A percentile compares a stretch with the other conserved stretches of the same genome.
Evolutionary conservation across 92 coral and sea anemone species (phyloP).

Genomic region (Bergia puertoricense): DNA sequence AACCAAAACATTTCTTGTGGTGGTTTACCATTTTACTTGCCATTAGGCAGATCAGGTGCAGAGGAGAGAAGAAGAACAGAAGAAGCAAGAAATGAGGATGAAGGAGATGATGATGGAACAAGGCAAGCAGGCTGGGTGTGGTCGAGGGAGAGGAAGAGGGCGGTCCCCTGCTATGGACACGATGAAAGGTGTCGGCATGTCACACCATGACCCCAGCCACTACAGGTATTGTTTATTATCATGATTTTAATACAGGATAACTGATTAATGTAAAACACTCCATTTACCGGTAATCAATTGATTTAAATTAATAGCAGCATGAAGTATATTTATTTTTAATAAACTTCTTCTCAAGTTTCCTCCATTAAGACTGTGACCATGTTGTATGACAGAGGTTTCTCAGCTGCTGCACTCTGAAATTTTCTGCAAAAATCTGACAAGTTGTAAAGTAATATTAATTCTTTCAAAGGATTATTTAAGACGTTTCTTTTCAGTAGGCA

Average conservation of each 20-base stretch:
- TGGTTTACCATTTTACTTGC: background rate
- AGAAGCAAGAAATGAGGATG: slow-evolving; percentile 41
- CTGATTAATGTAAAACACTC: too few relatives aligned
- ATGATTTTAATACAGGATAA: background rate
- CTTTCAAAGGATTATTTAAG: too few relatives aligned
- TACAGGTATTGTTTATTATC: slow-evolving; percentile 55
- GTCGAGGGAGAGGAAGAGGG: slow-evolving; percentile 62
- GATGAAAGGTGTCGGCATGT: slow-evolving; percentile 57
- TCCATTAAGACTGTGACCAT: too few relatives aligned
- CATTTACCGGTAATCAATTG: background rate
- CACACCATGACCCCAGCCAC: slow-evolving; percentile 49
- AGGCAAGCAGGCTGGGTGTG: slow-evolving; percentile 42
- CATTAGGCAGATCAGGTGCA: slow-evolving; percentile 62
- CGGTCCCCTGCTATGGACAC: slow-evolving; percentile 49
- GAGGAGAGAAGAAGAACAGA: slow-evolving; percentile 60
- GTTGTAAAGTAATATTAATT: too few relatives aligned
- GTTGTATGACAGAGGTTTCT: too few relatives aligned
- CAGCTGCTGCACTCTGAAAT: too few relatives aligned
- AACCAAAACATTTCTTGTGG: background rate
- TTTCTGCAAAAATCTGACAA: too few relatives aligned
- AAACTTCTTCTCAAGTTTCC: too few relatives aligned
- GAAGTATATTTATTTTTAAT: too few relatives aligned
- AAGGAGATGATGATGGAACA: slow-evolving; percentile 45
- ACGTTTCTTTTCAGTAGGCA: too few relatives aligned
- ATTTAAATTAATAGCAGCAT: too few relatives aligned